A percentile compares a stretch with the other conserved stretches of the same genome.
Evolutionary conservation across 2,888 invertebrate species (phyloP).

Genomic region (Ormyrus nitidulus): DNA sequence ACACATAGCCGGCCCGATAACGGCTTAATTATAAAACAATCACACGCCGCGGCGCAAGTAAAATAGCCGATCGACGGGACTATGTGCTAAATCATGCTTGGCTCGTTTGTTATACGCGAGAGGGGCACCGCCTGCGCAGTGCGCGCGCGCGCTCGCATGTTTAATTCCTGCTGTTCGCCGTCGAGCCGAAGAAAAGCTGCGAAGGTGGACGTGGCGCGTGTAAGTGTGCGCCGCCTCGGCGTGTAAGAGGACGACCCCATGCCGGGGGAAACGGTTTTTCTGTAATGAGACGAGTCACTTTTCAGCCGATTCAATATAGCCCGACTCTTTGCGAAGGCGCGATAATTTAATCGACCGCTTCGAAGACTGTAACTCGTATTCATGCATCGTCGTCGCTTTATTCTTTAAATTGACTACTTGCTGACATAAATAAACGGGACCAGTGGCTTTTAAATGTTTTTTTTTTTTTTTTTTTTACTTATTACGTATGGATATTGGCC

Average conservation of each 20-base stretch:
- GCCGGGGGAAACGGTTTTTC: constrained; percentile 41
- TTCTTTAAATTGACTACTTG: too few species aligned
- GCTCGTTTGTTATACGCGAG: constrained; percentile 72
- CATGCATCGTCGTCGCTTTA: too few species aligned
- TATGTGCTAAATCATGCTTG: constrained; percentile 74
- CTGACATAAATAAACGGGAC: too few species aligned
- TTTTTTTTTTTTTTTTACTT: too few species aligned
- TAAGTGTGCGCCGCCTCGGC: not conserved
- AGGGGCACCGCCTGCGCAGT: not conserved
- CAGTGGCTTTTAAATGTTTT: too few species aligned
- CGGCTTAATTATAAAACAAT: constrained; percentile 76
- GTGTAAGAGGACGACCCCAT: constrained; percentile 35
- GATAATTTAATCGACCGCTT: too few species aligned
- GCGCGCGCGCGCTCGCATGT: not conserved
- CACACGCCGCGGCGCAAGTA: constrained; percentile 67
- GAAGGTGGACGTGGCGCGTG: not conserved
- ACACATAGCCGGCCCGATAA: constrained; percentile 62
- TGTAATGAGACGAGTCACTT: constrained; percentile 44
- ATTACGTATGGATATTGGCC: too few species aligned
- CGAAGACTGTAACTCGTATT: too few species aligned
- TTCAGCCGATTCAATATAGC: not conserved
- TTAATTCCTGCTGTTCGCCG: not conserved
- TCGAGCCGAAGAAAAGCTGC: constrained; percentile 20
- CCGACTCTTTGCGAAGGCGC: too few species aligned
- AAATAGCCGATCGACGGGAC: constrained; percentile 59